A percentile compares a stretch with the other conserved stretches of the same genome.
Conservation (phyloP, 1,140 invertebrate genomes). For the Bombus affinis region DNA sequence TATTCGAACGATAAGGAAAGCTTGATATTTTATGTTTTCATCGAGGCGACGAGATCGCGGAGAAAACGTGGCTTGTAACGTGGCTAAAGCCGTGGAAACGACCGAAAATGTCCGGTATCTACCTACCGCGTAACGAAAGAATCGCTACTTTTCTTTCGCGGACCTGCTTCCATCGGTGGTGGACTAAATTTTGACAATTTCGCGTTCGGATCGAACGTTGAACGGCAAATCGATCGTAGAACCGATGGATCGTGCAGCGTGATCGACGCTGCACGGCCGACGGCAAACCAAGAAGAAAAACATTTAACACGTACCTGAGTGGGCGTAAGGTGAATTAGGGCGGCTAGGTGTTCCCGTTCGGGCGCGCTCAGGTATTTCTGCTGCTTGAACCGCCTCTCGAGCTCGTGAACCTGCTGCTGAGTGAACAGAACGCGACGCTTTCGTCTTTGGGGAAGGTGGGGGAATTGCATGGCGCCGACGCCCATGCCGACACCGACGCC, state of each 20-base stretch:
- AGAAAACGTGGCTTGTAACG: too few relatives aligned
- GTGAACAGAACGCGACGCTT: constrained; percentile 99
- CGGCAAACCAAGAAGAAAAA: background rate
- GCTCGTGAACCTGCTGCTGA: constrained; percentile 98
- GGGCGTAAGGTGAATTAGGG: constrained; percentile 95
- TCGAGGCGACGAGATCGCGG: too few relatives aligned
- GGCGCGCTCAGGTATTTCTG: constrained; percentile 98
- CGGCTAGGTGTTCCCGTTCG: constrained; percentile 97
- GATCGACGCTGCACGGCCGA: background rate
- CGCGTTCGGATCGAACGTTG: too few relatives aligned
- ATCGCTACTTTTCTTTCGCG: too few relatives aligned
- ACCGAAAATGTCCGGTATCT: too few relatives aligned
- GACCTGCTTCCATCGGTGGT: background rate
- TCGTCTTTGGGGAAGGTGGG: constrained; percentile 92
- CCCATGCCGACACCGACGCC: constrained; percentile 90
- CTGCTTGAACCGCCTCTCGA: constrained; percentile 98
- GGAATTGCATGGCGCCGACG: constrained; percentile 95
- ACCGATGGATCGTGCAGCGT: background rate
- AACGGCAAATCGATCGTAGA: too few relatives aligned
- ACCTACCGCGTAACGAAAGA: too few relatives aligned
- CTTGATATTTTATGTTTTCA: accelerated
- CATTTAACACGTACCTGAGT: constrained; percentile 90
- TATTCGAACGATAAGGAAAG: too few relatives aligned
- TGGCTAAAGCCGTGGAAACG: too few relatives aligned
- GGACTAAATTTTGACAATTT: accelerated